These are phyloP conservation scores for Myotis yumanensis DNA, from an alignment of 2,113 vertebrate genomes.

Conservation along the genomic window DNA sequence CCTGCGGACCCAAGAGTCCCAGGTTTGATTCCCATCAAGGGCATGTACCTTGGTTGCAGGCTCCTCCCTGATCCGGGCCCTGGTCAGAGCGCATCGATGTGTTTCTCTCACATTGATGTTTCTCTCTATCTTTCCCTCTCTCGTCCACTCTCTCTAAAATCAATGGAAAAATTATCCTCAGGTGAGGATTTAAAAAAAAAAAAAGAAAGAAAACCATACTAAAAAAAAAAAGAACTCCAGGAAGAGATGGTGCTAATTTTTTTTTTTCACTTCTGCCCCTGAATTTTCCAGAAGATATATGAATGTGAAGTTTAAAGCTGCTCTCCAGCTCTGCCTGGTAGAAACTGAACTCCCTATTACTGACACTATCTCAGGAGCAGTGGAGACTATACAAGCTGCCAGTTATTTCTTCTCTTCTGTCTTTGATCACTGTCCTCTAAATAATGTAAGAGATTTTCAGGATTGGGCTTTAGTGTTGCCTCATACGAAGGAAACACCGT, in stretches of 20 bases:
- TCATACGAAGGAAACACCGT: slow-evolving; percentile 75
- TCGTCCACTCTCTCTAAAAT: too few relatives aligned
- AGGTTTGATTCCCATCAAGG: too few relatives aligned
- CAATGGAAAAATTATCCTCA: too few relatives aligned
- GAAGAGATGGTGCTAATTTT: background rate
- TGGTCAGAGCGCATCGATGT: too few relatives aligned
- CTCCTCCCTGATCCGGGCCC: too few relatives aligned
- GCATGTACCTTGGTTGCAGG: too few relatives aligned
- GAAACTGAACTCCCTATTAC: slow-evolving; percentile 65
- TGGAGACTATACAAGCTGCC: slow-evolving; percentile 68
- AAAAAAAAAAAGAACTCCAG: too few relatives aligned
- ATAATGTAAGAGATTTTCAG: slow-evolving; percentile 79
- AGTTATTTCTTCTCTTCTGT: slow-evolving; percentile 72
- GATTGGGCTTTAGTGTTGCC: slow-evolving; percentile 73
- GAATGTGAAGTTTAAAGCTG: slow-evolving; percentile 73
- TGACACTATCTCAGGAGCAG: slow-evolving; percentile 68
- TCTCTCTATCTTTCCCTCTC: too few relatives aligned
- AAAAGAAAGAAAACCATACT: too few relatives aligned
- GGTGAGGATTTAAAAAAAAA: too few relatives aligned
- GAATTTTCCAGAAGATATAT: slow-evolving; percentile 71
- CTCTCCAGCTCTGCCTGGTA: slow-evolving; percentile 58
- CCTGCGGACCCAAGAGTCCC: too few relatives aligned
- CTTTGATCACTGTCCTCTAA: slow-evolving; percentile 80
- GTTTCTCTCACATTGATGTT: too few relatives aligned
- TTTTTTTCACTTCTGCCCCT: slow-evolving; percentile 45